Conservation (phyloP, 2,888 invertebrate genomes). For the Anthophora plumipes region DNA sequence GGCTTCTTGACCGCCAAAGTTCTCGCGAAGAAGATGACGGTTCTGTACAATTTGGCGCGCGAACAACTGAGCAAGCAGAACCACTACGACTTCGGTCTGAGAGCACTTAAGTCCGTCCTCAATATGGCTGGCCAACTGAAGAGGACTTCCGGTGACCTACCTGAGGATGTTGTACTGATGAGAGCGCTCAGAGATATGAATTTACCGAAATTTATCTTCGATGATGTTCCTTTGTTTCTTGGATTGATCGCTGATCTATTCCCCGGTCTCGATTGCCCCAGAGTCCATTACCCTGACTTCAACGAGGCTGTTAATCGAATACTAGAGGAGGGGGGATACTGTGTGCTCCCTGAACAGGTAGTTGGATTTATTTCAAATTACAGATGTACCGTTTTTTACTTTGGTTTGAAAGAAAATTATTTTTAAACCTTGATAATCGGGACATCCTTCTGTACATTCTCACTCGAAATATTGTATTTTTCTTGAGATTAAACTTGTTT, state of each 20-base stretch:
- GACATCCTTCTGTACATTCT: no score
- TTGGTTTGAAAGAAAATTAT: no score
- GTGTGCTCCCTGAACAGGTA: constrained; percentile 90
- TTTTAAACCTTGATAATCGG: no score
- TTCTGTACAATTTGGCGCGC: constrained; percentile 93
- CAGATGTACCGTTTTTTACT: no score
- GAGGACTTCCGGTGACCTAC: constrained; percentile 90
- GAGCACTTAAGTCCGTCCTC: constrained; percentile 95
- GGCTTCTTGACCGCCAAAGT: constrained; percentile 96
- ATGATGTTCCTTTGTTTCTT: constrained; percentile 95
- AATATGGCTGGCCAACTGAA: constrained; percentile 96
- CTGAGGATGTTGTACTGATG: constrained; percentile 95
- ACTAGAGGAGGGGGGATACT: constrained; percentile 89
- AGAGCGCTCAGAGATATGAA: constrained; percentile 96
- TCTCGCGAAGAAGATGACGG: constrained; percentile 97
- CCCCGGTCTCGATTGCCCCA: constrained; percentile 95
- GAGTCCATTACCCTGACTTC: constrained; percentile 94
- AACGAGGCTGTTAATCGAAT: constrained; percentile 91
- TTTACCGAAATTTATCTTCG: constrained; percentile 95
- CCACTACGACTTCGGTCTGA: constrained; percentile 97
- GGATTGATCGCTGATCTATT: constrained; percentile 95
- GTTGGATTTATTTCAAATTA: constrained; percentile 48
- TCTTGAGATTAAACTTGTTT: no score
- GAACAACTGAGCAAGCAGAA: constrained; percentile 96
- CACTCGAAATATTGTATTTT: no score